These are phyloP conservation scores for Laterallus jamaicensis DNA, from an alignment of 2,113 vertebrate genomes.

Conservation along the genomic window DNA sequence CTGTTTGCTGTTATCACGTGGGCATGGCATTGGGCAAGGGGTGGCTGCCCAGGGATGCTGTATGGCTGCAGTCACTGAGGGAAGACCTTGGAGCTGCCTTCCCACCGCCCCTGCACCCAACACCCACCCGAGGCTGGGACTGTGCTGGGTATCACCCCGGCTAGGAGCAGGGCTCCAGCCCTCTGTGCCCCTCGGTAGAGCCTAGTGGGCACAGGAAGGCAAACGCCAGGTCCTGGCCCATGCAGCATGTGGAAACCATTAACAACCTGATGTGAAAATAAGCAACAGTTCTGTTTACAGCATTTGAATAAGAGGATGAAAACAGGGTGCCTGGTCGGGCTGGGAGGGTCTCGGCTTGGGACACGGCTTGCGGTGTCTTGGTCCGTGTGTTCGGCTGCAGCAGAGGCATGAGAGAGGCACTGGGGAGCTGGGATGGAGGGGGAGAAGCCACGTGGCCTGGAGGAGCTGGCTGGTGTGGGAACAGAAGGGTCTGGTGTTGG, in stretches of 20 bases:
- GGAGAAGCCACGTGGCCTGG: background rate
- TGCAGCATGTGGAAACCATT: constrained; percentile 45
- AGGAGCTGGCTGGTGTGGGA: background rate
- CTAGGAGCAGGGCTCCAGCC: background rate
- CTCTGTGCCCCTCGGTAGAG: background rate
- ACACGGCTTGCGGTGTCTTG: accelerated
- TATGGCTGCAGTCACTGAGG: background rate
- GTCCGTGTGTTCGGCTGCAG: background rate
- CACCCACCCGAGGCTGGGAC: background rate
- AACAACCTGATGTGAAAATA: constrained; percentile 37
- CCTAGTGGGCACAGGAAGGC: background rate
- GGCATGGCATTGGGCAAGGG: too few species aligned
- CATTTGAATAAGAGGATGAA: constrained; percentile 5
- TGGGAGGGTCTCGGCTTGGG: background rate
- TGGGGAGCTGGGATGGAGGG: background rate
- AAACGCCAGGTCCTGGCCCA: accelerated
- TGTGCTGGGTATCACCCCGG: background rate
- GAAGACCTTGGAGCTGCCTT: background rate
- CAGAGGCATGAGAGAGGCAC: accelerated
- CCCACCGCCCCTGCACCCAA: accelerated
- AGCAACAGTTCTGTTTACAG: constrained; percentile 53
- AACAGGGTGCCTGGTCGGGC: constrained; percentile 12
- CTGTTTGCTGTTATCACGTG: background rate
- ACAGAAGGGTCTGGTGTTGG: accelerated
- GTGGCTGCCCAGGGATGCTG: background rate